Conservation (phyloP, 2,797 vertebrate genomes). For the Valencia hispanica region DNA sequence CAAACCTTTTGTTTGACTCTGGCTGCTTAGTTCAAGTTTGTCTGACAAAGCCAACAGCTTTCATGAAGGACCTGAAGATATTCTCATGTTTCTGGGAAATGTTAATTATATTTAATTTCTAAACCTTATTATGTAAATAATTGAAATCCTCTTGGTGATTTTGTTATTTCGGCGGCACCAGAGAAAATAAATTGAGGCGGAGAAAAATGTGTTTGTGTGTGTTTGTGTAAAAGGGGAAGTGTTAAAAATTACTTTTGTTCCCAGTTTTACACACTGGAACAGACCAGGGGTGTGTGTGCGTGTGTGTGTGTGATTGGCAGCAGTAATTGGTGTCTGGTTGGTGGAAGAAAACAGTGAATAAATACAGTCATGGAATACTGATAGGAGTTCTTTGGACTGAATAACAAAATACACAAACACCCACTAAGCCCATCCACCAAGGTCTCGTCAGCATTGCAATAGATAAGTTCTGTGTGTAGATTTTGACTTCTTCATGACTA, state of each 20-base stretch:
- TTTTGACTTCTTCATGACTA: neutral
- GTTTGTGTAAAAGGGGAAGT: constrained; percentile 1
- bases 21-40: neutral
- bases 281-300: constrained; percentile 23
- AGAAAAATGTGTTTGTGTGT: neutral
- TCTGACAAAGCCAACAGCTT: neutral
- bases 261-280: constrained; percentile 21
- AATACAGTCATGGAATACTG: constrained; percentile 65
- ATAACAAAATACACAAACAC: constrained; percentile 44
- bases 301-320: constrained; percentile 60
- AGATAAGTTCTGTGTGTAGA: neutral
- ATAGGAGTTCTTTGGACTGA: constrained; percentile 44
- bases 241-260: constrained; percentile 40
- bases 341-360: constrained; percentile 58
- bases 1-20: neutral
- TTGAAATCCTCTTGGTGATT: constrained; percentile 32
- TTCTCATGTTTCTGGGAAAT: neutral
- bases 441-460: neutral
- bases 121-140: constrained; percentile 56
- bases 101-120: constrained; percentile 26
- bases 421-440: constrained; percentile 3
- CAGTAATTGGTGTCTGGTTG: constrained; percentile 67
- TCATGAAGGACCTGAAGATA: neutral
- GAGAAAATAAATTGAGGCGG: neutral
- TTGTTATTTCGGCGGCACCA: constrained; percentile 22